phyloP scores from a whole-genome alignment of 2,113 vertebrate species.

The Benitochromis conjunctus region DNA sequence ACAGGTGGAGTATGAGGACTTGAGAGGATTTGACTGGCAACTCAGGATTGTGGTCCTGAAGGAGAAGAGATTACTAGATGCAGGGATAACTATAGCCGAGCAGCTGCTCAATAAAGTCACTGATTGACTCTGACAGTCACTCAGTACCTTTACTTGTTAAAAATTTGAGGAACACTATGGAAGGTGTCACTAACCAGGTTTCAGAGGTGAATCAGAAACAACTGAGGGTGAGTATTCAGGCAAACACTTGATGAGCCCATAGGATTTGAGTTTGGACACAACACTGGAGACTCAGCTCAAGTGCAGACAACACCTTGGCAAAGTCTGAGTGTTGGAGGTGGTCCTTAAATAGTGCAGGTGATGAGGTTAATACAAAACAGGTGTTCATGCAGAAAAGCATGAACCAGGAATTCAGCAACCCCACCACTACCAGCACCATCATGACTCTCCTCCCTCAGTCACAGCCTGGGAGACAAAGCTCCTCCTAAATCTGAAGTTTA shows the following conservation, averaged over 20 bases:
- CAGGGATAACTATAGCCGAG: background rate
- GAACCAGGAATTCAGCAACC: background rate
- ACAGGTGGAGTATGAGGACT: background rate
- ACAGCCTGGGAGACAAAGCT: background rate
- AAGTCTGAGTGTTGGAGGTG: background rate
- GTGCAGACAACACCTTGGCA: no score
- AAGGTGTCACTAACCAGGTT: background rate
- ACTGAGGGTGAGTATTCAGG: accelerated
- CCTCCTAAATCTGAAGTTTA: background rate
- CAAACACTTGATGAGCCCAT: background rate
- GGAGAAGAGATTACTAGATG: background rate
- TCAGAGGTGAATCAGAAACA: background rate
- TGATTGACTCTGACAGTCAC: background rate
- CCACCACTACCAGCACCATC: background rate
- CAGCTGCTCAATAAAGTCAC: background rate
- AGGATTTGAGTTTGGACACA: background rate
- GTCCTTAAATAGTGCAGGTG: background rate
- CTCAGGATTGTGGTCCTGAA: background rate
- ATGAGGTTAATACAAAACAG: background rate
- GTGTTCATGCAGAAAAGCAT: background rate
- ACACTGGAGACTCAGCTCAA: background rate
- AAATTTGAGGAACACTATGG: background rate
- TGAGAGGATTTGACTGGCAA: background rate
- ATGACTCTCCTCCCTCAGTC: background rate
- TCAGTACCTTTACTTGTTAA: background rate